Conservation (phyloP, 2,888 invertebrate genomes). For the Anaspis maculata region DNA sequence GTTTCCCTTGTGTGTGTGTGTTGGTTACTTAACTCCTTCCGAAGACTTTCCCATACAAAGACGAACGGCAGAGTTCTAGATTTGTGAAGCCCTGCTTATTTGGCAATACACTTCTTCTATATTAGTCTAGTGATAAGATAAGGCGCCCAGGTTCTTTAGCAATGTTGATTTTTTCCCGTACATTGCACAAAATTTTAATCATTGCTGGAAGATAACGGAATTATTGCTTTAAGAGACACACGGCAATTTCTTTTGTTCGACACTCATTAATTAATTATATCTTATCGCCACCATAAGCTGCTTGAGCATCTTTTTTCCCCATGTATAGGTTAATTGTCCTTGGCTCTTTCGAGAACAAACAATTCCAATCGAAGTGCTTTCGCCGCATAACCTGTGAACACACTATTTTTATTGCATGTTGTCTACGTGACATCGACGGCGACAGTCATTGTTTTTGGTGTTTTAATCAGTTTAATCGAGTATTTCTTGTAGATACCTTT, state of each 20-base stretch:
- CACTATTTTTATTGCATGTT: conserved; percentile 4
- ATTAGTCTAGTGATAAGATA: conserved; percentile 12
- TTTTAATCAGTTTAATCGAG: conserved; percentile 15
- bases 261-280: conserved; percentile 9
- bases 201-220: too few species aligned
- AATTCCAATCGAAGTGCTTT: conserved; percentile 1
- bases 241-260: conserved; percentile 10
- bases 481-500: conserved; percentile 16
- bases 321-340: too few species aligned
- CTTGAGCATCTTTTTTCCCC: conserved; percentile 2
- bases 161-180: conserved; percentile 28
- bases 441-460: conserved; percentile 11
- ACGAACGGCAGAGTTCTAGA: too few species aligned
- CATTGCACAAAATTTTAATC: conserved; percentile 19
- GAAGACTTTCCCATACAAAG: too few species aligned
- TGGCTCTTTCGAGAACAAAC: conserved; percentile 1
- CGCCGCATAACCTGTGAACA: too few species aligned
- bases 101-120: conserved; percentile 13
- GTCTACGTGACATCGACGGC: conserved; percentile 11
- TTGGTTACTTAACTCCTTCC: too few species aligned
- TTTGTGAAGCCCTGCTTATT: too few species aligned
- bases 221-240: too few species aligned
- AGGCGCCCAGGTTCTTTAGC: conserved; percentile 17
- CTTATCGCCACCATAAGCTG: conserved; percentile 15
- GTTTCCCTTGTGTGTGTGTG: too few species aligned